Conservation (phyloP, 2,888 invertebrate species). For the Anagyrus pseudococci region DNA sequence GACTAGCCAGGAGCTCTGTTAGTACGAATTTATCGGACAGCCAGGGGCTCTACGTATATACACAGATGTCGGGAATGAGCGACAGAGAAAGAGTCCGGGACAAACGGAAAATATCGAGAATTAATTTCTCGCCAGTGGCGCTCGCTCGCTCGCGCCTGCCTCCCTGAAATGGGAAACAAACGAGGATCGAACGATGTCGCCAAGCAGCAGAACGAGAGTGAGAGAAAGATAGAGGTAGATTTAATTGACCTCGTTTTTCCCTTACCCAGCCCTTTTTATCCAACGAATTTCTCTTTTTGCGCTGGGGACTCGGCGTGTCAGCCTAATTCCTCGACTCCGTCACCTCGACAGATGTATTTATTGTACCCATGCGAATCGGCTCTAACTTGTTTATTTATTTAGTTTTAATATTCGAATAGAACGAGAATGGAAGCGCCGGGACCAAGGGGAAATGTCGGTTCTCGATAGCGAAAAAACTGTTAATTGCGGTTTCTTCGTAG, state of each 20-base stretch:
- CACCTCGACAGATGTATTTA: too few species aligned
- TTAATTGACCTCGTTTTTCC: constrained; percentile 30
- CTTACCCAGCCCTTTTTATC: neutral
- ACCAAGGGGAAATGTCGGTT: too few species aligned
- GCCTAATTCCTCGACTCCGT: constrained; percentile 30
- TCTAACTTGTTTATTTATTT: too few species aligned
- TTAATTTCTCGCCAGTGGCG: constrained; percentile 17
- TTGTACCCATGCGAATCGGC: too few species aligned
- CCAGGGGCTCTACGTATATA: neutral
- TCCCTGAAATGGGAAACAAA: neutral
- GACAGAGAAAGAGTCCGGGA: neutral
- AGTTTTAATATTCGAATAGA: too few species aligned
- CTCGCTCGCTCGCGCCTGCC: neutral
- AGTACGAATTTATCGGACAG: neutral
- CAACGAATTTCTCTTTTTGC: constrained; percentile 14
- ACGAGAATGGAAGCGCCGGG: too few species aligned
- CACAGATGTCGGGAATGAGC: constrained; percentile 7
- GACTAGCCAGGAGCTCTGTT: constrained; percentile 1
- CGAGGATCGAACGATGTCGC: neutral
- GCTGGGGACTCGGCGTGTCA: neutral
- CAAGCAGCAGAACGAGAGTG: neutral
- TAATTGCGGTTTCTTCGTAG: too few species aligned
- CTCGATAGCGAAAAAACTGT: too few species aligned
- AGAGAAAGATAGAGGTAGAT: neutral
- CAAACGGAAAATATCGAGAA: constrained; percentile 17